Evolutionary conservation across 2,113 vertebrate genomes (phyloP), one percentile per base, ranked within the genome.

Genomic region (Apteryx owenii): DNA sequence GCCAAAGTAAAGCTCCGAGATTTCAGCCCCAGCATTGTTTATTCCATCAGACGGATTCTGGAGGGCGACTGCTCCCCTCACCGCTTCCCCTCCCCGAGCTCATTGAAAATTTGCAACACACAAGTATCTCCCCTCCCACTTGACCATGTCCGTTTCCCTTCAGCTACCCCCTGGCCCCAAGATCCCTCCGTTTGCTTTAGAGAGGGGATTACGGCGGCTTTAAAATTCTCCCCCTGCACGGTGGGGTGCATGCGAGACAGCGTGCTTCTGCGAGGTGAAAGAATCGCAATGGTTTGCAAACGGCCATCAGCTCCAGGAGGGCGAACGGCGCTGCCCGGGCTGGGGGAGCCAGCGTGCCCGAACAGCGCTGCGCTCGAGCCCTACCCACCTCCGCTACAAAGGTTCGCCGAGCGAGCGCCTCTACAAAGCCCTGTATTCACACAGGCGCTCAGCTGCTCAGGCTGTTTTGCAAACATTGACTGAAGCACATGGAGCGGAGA

Each of bases 1-100:
- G 97, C 97, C 96, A 97, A 97, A 97, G 89, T 95, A 97, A 97
- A 97, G 97, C 78, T 88, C 85, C 54, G 91, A 96, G 42, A 71
- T 93, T 88, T 93, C 95, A 93, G 95, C 54, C 82, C 89, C 26
- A 81, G 88, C 1, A 1, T 72, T 95, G 93, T 95, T 97, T 96
- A 88, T 94, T 96, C 95, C 71, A 91, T 88, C 79, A 91, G 84
- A 87, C 0, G 0, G 90, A 85, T 96, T 90, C 62, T 75, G 66
- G 29, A 96, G 66, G 29, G 68, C 75, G 96, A 90, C 88, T 95
- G 58, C 28, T 62, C 60, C 46, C 62, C 85, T 46, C 65, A 61
- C 46, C 56, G 85, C 79, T 90, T 82, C 66, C 44, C 46, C 71
- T 83, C 68, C 48, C 36, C 2, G 2, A 2, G 4, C 31, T 87